phyloP scores from a whole-genome alignment of 2,113 vertebrate species.

The Athene cunicularia region DNA sequence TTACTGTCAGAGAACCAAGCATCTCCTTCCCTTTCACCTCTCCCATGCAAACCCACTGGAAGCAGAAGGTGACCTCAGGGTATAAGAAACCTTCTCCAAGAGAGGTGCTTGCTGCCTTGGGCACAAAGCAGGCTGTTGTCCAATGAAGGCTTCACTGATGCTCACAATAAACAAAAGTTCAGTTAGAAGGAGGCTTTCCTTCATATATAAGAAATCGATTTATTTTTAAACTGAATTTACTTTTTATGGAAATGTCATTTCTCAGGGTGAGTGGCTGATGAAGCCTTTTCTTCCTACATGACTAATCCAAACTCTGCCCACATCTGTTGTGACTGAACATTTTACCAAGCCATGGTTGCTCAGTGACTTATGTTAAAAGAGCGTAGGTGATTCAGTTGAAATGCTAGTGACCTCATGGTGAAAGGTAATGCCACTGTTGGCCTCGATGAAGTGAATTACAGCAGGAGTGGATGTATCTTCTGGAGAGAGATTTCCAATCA shows the following conservation, averaged over 20 bases:
- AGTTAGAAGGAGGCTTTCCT: background rate
- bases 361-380: background rate
- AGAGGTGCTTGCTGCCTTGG: background rate
- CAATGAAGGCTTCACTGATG: background rate
- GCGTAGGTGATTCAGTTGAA: background rate
- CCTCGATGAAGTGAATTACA: background rate
- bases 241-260: slow-evolving; percentile 28
- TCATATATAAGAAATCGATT: background rate
- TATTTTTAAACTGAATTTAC: background rate
- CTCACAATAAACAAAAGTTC: background rate
- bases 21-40: background rate
- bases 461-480: background rate
- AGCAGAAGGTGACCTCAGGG: background rate
- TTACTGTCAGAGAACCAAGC: background rate
- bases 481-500: background rate
- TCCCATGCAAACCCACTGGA: background rate
- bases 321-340: slow-evolving; percentile 35
- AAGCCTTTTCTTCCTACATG: slow-evolving; percentile 9
- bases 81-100: background rate
- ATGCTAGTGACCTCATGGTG: background rate
- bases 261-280: background rate
- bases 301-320: slow-evolving; percentile 47
- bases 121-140: background rate
- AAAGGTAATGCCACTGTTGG: background rate
- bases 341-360: background rate